These are phyloP conservation scores for Eurystomus gularis DNA, from an alignment of 2,113 vertebrate species.

Conservation along the genomic window DNA sequence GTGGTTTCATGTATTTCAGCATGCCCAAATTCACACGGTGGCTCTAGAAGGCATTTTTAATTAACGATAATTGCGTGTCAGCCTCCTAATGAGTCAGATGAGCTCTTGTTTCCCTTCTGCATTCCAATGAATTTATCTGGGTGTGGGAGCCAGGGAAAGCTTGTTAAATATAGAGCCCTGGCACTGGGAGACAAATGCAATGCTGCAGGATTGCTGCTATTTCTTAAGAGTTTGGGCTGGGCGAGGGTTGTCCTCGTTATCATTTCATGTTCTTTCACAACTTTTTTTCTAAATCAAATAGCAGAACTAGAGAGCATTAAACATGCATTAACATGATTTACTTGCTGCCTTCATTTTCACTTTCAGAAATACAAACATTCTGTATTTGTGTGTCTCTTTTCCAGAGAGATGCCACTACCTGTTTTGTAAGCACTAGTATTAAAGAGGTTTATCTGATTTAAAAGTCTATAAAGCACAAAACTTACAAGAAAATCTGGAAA, in stretches of 20 bases:
- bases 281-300: neutral
- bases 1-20: constrained; percentile 12
- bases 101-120: constrained; percentile 58
- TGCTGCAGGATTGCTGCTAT: constrained; percentile 38
- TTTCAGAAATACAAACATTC: neutral
- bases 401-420: neutral
- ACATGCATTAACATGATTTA: neutral
- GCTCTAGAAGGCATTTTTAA: constrained; percentile 57
- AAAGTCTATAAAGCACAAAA: neutral
- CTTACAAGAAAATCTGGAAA: neutral
- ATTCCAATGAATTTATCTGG: constrained; percentile 69
- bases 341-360: neutral
- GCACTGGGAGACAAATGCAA: constrained; percentile 40
- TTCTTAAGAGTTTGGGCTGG: constrained; percentile 59
- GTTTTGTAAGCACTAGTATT: neutral
- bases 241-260: neutral
- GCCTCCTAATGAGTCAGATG: constrained; percentile 66
- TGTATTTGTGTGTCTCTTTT: neutral
- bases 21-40: constrained; percentile 5
- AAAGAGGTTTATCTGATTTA: neutral
- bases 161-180: constrained; percentile 66
- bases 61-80: constrained; percentile 61
- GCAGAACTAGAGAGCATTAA: neutral
- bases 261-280: neutral
- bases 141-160: constrained; percentile 59